Conservation (phyloP, 2,797 vertebrate species). For the Saxicola maurus region DNA sequence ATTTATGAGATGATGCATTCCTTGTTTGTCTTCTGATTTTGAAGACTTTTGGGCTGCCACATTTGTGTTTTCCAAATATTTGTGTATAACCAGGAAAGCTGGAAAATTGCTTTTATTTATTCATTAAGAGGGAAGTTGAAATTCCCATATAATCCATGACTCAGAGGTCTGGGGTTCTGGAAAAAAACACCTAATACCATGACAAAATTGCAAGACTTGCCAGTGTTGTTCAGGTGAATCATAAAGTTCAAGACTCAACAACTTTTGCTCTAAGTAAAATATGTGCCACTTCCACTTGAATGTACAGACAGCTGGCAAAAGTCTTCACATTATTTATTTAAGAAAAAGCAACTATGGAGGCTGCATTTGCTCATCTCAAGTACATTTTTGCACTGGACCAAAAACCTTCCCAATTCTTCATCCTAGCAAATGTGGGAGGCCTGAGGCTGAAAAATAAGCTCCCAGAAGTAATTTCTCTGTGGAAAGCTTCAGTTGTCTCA, state of each 20-base stretch:
- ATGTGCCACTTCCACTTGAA: neutral
- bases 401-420: neutral
- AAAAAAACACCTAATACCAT: neutral
- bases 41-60: neutral
- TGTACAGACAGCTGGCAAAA: neutral
- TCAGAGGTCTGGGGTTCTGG: neutral
- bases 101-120: neutral
- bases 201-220: neutral
- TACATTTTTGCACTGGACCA: neutral
- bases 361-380: neutral
- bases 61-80: neutral
- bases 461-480: neutral
- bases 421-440: neutral
- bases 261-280: neutral
- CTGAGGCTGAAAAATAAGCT: neutral
- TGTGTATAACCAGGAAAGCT: neutral
- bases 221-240: neutral
- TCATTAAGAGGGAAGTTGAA: neutral
- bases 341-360: neutral
- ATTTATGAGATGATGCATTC: neutral
- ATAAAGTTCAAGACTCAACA: neutral
- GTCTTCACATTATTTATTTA: constrained; percentile 5
- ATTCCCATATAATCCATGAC: neutral
- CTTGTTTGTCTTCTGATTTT: neutral
- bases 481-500: neutral